phyloP scores from a whole-genome alignment of 64 coral and sea anemone species.

The Platygyra sinensis region DNA sequence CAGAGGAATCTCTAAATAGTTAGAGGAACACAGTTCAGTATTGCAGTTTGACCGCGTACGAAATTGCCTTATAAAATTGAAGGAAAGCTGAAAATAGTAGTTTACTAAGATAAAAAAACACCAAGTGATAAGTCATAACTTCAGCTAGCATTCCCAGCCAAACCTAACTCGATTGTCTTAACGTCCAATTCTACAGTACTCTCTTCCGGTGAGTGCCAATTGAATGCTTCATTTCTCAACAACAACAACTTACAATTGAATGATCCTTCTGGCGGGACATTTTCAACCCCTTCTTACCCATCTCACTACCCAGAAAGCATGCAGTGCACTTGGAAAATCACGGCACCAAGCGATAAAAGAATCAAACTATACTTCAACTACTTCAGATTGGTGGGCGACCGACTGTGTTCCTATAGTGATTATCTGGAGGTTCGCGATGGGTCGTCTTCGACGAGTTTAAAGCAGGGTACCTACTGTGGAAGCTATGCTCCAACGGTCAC shows the following conservation, averaged over 20 bases:
- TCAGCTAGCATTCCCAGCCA: too few relatives aligned
- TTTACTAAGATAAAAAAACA: too few relatives aligned
- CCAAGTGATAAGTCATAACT: too few relatives aligned
- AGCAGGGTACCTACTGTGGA: conserved; percentile 18
- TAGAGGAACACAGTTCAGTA: too few relatives aligned
- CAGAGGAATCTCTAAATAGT: too few relatives aligned
- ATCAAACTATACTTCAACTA: conserved; percentile 53
- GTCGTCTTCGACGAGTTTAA: conserved; percentile 1
- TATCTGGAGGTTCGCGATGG: conserved; percentile 64
- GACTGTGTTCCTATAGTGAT: conserved; percentile 37
- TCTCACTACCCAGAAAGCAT: conserved; percentile 58
- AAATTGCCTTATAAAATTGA: too few relatives aligned
- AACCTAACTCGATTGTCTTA: neutral
- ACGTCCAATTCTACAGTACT: neutral
- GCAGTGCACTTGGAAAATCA: conserved; percentile 58
- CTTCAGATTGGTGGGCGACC: conserved; percentile 33
- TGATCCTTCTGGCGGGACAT: conserved; percentile 12
- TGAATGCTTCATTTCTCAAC: neutral
- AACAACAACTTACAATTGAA: conserved; percentile 49
- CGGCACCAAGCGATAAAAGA: conserved; percentile 31
- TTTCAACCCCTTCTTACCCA: conserved; percentile 50
- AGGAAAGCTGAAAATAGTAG: too few relatives aligned
- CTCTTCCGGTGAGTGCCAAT: neutral
- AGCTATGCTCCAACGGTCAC: conserved; percentile 7
- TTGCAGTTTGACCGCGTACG: too few relatives aligned